Evolutionary conservation across 2,113 vertebrate species (phyloP), one percentile per base, ranked within the genome.

Genomic region (Galbula dea): DNA sequence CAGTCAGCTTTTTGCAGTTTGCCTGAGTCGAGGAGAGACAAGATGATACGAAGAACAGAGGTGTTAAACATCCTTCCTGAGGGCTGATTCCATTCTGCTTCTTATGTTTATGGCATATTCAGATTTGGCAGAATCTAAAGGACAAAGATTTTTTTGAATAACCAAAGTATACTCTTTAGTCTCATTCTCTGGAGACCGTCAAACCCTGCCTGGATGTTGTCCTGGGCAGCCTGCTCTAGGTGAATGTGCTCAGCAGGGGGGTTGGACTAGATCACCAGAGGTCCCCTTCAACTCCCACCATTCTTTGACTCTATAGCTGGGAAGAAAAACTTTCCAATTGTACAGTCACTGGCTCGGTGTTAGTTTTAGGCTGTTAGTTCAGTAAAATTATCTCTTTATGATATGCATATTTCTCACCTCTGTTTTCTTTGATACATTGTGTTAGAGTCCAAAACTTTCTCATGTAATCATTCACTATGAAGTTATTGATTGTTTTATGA

Each of bases 1-100:
- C 93, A 95, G 54, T 27, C 37, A 86, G 49, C 7, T 84, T 77
- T 94, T 87, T 82, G 58, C 94, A 80, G 84, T 92, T 96, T 94
- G 46, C 29, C 34, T 92, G 37, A 48, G 63, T 67, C 0, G 0
- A 91, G 51, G 55, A 87, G 30, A 92, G 69, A 63, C 66, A 95
- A 94, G 84, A 91, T 65, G 71, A 94, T 61, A 67, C 36, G 66
- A 93, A 74, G 75, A 94, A 55, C 55, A 83, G 84, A 94, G 71
- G 82, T 83, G 67, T 88, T 83, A 90, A 94, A 92, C 88, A 92
- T 92, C 30, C 58, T 93, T 90, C 80, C 51, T 45, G 57, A 86
- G 41, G 32, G 57, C 24, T 95, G 86, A 46, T 80, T 89, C 22
- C 37, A 48, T 82, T 94, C 51, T 85, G 74, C 41, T 80, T 92